Percentiles rank a stretch among this genome's conserved stretches.
Conservation (phyloP, 2,797 vertebrate genomes). For the Takifugu rubripes region DNA sequence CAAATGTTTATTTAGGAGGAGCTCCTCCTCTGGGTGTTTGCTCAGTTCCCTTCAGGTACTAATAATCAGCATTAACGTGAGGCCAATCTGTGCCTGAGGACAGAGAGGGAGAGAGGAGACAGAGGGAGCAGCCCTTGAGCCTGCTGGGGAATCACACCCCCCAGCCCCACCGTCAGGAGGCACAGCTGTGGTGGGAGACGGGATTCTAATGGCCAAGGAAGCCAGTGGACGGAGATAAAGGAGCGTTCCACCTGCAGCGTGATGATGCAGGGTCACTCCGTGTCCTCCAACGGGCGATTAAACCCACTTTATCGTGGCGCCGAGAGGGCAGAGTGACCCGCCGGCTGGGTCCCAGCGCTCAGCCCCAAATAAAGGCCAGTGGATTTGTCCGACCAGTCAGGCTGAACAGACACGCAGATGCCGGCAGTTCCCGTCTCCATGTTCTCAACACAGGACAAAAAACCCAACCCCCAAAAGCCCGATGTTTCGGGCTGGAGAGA, state of each 20-base stretch:
- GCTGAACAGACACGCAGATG: conserved; percentile 30
- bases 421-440: conserved; percentile 9
- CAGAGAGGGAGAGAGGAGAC: conserved; percentile 2
- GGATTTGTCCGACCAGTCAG: too few relatives aligned
- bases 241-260: conserved; percentile 39
- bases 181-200: conserved; percentile 29
- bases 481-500: conserved; percentile 2
- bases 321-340: conserved; percentile 3
- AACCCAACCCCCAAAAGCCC: conserved; percentile 14
- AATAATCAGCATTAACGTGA: conserved; percentile 48
- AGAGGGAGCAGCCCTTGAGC: conserved; percentile 26
- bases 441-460: conserved; percentile 32
- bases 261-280: too few relatives aligned
- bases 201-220: conserved; percentile 47
- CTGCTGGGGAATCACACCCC: conserved; percentile 9
- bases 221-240: conserved; percentile 21
- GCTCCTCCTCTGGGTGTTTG: conserved; percentile 53
- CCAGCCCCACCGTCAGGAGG: conserved; percentile 19
- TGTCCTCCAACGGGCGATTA: too few relatives aligned
- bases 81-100: conserved; percentile 27
- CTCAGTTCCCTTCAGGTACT: conserved; percentile 39
- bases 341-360: conserved; percentile 24
- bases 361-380: conserved; percentile 36
- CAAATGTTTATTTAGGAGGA: conserved; percentile 67
- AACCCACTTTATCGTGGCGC: neutral